Conservation (phyloP, 2,888 invertebrate genomes). For the Plebejus anna region DNA sequence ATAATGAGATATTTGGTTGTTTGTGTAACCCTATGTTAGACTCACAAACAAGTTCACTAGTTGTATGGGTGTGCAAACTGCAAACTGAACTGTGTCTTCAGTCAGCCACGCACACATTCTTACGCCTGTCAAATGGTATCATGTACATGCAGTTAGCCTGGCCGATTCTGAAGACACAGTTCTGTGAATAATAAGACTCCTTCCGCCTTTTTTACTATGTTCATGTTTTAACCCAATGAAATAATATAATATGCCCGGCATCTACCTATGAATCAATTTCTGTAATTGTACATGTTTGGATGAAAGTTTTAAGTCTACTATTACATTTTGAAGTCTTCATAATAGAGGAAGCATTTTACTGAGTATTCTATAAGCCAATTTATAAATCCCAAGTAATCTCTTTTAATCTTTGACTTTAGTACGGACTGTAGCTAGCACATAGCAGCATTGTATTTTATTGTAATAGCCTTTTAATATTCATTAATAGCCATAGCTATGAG, state of each 20-base stretch:
- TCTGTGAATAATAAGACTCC: no score
- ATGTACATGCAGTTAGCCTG: no score
- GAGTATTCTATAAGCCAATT: slow-evolving; percentile 2
- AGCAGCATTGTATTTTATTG: not conserved
- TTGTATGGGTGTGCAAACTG: not conserved
- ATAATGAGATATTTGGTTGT: not conserved
- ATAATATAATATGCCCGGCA: no score
- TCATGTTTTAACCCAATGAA: no score
- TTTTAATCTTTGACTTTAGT: not conserved
- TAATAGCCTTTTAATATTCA: not conserved
- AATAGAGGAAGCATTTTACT: not conserved
- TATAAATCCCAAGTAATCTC: not conserved
- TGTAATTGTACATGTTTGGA: no score
- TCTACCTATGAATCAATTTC: no score
- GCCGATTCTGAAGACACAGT: no score
- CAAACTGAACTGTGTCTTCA: no score
- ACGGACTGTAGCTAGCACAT: not conserved
- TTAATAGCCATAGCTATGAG: not conserved
- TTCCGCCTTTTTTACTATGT: no score
- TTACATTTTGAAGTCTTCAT: not conserved
- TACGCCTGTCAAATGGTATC: no score
- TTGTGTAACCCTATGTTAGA: not conserved
- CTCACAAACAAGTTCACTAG: not conserved
- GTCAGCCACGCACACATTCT: no score
- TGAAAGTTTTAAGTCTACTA: no score